phyloP scores from a whole-genome alignment of 2,797 vertebrate genomes.

The Falco rusticolus region DNA sequence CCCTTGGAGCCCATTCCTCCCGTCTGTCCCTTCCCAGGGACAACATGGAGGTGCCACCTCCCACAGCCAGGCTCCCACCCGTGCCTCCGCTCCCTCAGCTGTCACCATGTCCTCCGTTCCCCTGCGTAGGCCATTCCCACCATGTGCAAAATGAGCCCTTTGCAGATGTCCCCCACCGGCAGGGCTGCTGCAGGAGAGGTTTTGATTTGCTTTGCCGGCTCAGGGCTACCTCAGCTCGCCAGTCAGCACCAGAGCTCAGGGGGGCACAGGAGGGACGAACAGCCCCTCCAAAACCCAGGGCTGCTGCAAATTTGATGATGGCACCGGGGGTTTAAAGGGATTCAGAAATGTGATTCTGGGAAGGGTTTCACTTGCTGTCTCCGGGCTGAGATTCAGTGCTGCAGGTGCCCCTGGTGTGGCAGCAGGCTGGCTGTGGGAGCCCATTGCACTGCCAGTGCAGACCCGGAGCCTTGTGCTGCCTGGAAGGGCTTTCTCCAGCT shows the following conservation, averaged over 20 bases:
- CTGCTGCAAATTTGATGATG: neutral
- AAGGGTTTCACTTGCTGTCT: neutral
- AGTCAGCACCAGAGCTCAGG: neutral
- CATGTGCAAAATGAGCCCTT: neutral
- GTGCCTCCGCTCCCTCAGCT: neutral
- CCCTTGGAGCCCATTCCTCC: neutral
- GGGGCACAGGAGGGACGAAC: neutral
- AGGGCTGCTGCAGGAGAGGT: neutral
- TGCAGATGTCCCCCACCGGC: fast-evolving
- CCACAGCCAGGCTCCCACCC: neutral
- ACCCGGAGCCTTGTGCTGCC: fast-evolving
- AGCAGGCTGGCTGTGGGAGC: neutral
- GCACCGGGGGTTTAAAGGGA: fast-evolving
- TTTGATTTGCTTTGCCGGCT: neutral
- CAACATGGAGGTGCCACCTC: neutral
- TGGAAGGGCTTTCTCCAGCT: neutral
- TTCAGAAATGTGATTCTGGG: neutral
- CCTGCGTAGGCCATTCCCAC: no score
- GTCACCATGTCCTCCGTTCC: neutral
- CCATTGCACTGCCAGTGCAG: fast-evolving
- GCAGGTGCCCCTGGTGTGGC: fast-evolving
- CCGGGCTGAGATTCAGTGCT: fast-evolving
- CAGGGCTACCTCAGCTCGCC: no score
- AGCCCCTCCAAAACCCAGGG: neutral
- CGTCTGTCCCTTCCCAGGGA: neutral